Conservation (phyloP, 2,797 vertebrate genomes). For the Protosalanx chinensis region DNA sequence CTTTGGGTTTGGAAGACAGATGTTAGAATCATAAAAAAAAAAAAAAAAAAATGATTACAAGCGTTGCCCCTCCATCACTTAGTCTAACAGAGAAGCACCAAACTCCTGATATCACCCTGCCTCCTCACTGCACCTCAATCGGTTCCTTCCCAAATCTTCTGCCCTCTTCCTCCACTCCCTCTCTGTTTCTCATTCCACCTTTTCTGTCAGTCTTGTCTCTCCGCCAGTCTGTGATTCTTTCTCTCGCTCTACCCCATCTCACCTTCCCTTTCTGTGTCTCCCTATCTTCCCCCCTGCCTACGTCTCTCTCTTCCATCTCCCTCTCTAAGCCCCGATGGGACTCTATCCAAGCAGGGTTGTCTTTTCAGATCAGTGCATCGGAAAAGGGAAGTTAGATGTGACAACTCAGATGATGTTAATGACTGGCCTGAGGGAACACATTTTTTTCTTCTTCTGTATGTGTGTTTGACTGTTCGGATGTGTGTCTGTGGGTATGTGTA, state of each 20-base stretch:
- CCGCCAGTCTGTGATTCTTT: too few relatives aligned
- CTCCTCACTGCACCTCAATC: neutral
- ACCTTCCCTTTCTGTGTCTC: neutral
- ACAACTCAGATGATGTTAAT: constrained; percentile 62
- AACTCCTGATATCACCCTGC: constrained; percentile 34
- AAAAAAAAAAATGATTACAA: neutral
- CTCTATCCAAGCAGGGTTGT: constrained; percentile 49
- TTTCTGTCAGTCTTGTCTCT: too few relatives aligned
- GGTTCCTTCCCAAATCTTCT: too few relatives aligned
- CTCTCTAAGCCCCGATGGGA: constrained; percentile 15
- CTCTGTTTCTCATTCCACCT: too few relatives aligned
- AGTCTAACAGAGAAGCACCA: constrained; percentile 33
- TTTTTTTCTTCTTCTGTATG: constrained; percentile 49
- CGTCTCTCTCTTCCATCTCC: neutral
- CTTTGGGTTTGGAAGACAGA: neutral
- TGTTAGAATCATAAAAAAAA: neutral
- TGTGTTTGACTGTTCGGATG: neutral
- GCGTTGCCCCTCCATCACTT: constrained; percentile 39
- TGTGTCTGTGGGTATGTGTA: neutral
- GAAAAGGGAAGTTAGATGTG: constrained; percentile 51
- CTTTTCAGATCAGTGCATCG: constrained; percentile 52
- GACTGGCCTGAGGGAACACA: constrained; percentile 62
- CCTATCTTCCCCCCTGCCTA: neutral
- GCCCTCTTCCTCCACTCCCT: too few relatives aligned
- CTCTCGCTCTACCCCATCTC: neutral